Percentiles rank a stretch among this genome's conserved stretches.
phyloP scores from a whole-genome alignment of 1,140 invertebrate genomes.

The Latrodectus geometricus region DNA sequence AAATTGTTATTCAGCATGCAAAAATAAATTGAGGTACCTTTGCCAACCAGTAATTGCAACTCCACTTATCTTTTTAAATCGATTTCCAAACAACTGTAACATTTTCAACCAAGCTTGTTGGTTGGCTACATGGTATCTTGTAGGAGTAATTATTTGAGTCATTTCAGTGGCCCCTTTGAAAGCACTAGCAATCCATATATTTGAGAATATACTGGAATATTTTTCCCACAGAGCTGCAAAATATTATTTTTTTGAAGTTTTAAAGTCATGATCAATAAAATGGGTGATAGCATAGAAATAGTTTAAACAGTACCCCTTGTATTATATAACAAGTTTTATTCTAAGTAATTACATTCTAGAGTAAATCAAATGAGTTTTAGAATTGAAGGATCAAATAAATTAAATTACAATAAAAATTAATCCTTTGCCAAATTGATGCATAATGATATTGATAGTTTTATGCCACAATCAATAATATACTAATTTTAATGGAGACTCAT shows the following conservation, averaged over 20 bases:
- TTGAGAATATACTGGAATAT: slow-evolving; percentile 72
- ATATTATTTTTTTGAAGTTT: background rate
- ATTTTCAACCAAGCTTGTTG: slow-evolving; percentile 68
- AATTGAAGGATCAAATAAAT: too few species aligned
- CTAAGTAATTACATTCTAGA: too few species aligned
- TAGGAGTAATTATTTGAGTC: slow-evolving; percentile 59
- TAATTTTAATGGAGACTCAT: too few species aligned
- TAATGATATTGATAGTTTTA: too few species aligned
- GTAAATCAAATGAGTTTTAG: too few species aligned
- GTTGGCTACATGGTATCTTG: slow-evolving; percentile 69
- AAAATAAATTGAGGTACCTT: slow-evolving; percentile 42
- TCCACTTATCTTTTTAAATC: slow-evolving; percentile 66
- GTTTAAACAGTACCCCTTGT: too few species aligned
- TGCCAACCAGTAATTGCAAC: slow-evolving; percentile 71
- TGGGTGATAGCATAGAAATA: too few species aligned
- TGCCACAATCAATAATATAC: too few species aligned
- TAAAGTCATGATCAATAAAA: too few species aligned
- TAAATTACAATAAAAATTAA: too few species aligned
- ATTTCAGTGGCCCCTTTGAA: slow-evolving; percentile 73
- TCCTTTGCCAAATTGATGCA: too few species aligned
- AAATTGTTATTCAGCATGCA: background rate
- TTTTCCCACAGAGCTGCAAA: slow-evolving; percentile 70
- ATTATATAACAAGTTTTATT: too few species aligned
- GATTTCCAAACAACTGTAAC: slow-evolving; percentile 51
- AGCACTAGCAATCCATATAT: slow-evolving; percentile 75